phyloP scores from a whole-genome alignment of 2,888 invertebrate species.

The Pammene aurita region DNA sequence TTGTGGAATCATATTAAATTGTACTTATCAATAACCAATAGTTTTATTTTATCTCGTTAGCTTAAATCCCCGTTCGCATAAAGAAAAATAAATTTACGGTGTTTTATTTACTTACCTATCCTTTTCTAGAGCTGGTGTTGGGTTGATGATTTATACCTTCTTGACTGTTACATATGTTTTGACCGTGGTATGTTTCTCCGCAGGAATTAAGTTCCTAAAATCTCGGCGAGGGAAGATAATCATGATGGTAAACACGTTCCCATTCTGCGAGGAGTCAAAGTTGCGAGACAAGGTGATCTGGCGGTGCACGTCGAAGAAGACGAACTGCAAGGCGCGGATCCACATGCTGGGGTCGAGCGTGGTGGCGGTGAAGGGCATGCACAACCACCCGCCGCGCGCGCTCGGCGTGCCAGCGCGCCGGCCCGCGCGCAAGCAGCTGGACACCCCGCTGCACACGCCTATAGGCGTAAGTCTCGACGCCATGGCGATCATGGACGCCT shows the following conservation, averaged over 20 bases:
- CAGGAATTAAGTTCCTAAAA: constrained; percentile 80
- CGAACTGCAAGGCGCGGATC: constrained; percentile 79
- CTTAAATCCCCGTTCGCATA: constrained; percentile 6
- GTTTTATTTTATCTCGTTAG: constrained; percentile 65
- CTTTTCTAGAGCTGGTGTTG: constrained; percentile 41
- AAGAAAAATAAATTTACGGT: not conserved
- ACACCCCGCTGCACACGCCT: constrained; percentile 43
- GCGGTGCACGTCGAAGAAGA: constrained; percentile 82
- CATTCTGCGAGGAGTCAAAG: constrained; percentile 81
- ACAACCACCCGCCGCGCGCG: constrained; percentile 78
- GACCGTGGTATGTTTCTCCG: constrained; percentile 64
- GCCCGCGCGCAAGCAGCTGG: constrained; percentile 52
- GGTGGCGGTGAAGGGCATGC: constrained; percentile 80
- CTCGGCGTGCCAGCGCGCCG: constrained; percentile 58
- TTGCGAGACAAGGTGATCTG: constrained; percentile 80
- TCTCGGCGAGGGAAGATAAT: constrained; percentile 80
- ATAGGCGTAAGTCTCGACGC: constrained; percentile 33
- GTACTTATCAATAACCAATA: constrained; percentile 80
- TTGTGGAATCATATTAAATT: constrained; percentile 82
- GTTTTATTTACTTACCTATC: constrained; percentile 36
- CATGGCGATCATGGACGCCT: constrained; percentile 37
- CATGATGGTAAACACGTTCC: constrained; percentile 82
- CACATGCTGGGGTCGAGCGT: constrained; percentile 78
- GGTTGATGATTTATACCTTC: constrained; percentile 38
- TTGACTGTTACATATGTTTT: constrained; percentile 43